phyloP scores from a whole-genome alignment of 2,888 invertebrate species.

The Amphipyra tragopoginis region DNA sequence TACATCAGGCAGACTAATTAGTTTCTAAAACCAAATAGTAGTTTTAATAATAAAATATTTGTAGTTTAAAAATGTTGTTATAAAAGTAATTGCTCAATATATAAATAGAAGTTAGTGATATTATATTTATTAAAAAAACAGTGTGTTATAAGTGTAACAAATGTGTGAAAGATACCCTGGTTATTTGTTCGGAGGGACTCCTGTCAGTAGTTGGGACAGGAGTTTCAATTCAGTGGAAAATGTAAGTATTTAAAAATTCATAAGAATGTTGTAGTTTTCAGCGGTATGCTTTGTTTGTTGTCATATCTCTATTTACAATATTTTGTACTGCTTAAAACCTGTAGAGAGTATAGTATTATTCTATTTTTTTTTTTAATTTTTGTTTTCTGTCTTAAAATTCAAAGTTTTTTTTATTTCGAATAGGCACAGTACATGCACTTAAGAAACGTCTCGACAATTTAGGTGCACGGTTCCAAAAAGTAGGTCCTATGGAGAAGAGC shows the following conservation, averaged over 20 bases:
- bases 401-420: too few species aligned
- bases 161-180: conserved; percentile 87
- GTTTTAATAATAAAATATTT: conserved; percentile 46
- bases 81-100: conserved; percentile 73
- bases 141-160: conserved; percentile 61
- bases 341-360: too few species aligned
- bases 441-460: too few species aligned
- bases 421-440: too few species aligned
- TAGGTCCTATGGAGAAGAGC: too few species aligned
- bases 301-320: too few species aligned
- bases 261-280: too few species aligned
- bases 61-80: conserved; percentile 59
- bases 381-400: too few species aligned
- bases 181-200: conserved; percentile 84
- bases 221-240: conserved; percentile 84
- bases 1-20: conserved; percentile 50
- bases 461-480: too few species aligned
- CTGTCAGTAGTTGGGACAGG: conserved; percentile 88
- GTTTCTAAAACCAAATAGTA: conserved; percentile 39
- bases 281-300: too few species aligned
- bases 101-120: conserved; percentile 58
- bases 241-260: conserved; percentile 71
- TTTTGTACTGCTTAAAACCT: too few species aligned
- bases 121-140: conserved; percentile 33
- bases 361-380: too few species aligned